Conservation (phyloP, 2,113 vertebrate genomes). For the pig (Sus scrofa) region DNA sequence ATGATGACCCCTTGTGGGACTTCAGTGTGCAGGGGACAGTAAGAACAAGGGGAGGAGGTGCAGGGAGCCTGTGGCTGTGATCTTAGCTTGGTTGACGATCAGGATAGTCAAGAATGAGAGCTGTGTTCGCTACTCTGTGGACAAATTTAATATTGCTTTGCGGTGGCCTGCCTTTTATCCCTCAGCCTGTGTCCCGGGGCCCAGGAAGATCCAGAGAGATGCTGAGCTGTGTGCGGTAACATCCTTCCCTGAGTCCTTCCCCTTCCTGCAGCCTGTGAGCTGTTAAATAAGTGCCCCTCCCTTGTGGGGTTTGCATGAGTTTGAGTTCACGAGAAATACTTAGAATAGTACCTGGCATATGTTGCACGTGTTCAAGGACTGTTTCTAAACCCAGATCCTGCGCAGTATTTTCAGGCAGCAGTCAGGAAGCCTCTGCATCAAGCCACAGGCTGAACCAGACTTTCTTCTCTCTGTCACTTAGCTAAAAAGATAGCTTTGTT, state of each 20-base stretch:
- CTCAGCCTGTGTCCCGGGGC: background rate
- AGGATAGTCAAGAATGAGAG: background rate
- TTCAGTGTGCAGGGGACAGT: background rate
- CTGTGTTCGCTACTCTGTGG: background rate
- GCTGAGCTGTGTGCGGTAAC: background rate
- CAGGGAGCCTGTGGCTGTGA: background rate
- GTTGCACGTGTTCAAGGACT: background rate
- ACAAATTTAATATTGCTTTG: background rate
- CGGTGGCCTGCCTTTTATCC: background rate
- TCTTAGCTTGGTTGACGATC: background rate
- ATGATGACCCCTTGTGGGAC: background rate
- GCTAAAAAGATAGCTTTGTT: background rate
- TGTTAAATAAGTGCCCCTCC: background rate
- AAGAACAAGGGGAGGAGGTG: background rate
- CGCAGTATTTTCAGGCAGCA: background rate
- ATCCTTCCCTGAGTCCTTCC: background rate
- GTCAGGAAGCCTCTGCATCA: background rate
- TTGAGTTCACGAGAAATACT: background rate
- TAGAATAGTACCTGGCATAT: background rate
- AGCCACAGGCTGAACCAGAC: background rate
- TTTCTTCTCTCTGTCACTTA: background rate
- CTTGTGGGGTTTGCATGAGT: background rate
- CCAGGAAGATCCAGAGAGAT: no score
- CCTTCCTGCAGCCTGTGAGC: background rate
- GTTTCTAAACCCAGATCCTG: background rate